Base-by-base conservation (phyloP, 2,113 vertebrate genomes). In the Petroica traversi region DNA sequence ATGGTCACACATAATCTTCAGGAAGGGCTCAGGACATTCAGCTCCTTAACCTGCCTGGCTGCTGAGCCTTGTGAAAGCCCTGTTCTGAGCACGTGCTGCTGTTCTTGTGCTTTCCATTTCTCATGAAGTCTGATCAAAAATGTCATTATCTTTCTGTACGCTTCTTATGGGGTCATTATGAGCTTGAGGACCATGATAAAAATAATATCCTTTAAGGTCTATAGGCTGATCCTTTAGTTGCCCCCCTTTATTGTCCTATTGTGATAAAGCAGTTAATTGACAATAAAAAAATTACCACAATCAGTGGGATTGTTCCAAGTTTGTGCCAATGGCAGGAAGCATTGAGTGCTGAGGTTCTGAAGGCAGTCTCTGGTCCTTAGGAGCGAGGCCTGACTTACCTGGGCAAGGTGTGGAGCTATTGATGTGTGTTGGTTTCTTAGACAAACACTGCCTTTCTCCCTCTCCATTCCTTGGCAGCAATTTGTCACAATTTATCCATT, bases 151-250 rank as follows among this genome's bases (percentile, higher is more conserved):
- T 66, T 58, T 55, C 82, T 55, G 2, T 62, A 8, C 25, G 38
- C 10, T 11, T 85, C 48, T 69, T 46, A 49, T 4, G 2, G 76
- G 19, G 14, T 49, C 4, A 13, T 63, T 51, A 51, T 28, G 46
- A 82, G 24, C 29, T 66, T 0, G 0, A 64, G 45, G 45, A 57
- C 18, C 12, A 6, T 10, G 41, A 31, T 43, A 26, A 62, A 62
- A 54, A 45, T 34, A 34, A 24, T 33, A 36, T 9, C 85, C n/a
- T 54, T 45, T 8, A 57, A 43, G 19, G 6, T 41, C 58, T 76
- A 4, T 64, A 22, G 61, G 51, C 31, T 80, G 46, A 58, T 31
- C 8, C 22, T 69, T n/a, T 15, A 49, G 10, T 54, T 57, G 20
- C 34, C 12, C 45, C 51, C 16, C 13, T 31, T 40, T 62, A 13